Evolutionary conservation across 2,113 vertebrate species (phyloP), one percentile per base, ranked within the genome.

Genomic region (Calidris pygmaea): DNA sequence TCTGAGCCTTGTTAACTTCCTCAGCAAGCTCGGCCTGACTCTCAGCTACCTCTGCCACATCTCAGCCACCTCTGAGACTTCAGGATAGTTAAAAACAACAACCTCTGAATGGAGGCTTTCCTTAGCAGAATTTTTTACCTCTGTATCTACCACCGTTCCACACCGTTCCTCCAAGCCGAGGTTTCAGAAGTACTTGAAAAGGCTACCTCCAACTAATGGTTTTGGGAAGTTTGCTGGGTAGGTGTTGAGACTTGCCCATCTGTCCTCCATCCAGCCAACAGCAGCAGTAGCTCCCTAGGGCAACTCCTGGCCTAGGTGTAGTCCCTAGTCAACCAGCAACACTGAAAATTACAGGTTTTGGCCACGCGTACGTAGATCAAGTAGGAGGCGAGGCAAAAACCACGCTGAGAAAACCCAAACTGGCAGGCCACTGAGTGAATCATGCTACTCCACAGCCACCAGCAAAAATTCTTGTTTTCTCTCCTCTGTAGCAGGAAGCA

Each of bases 311-410:
- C 45, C 52, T 68, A 60, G 18, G 62, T 13, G 55, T 32, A 73
- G 41, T 4, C 70, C 30, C 43, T 50, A 81, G 41, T 19, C 70
- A 93, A 89, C 43, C 11, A 75, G 20, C 62, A 55, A 89, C 9
- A 29, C 48, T 45, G 53, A 62, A 84, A 92, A 96, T 94, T 75
- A 95, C 24, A 94, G 90, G 84, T 12, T 65, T 87, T 67, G 70
- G 56, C 58, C 47, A 66, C 0, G 0, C 34, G 37, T 1, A 3
- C 1, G 3, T 11, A 23, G 24, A 75, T 29, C 65, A 89, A 92
- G 84, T 0, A 78, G 56, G 60, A 66, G 67, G 59, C 0, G 1
- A 87, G 68, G 73, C 37, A 55, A 74, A 92, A 94, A 34, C 26
- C 62, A 85, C 0, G 0, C 32, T 53, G 29, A 56, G 56, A 53